phyloP scores from a whole-genome alignment of 2,888 invertebrate species.

The Macrophya alboannulata region DNA sequence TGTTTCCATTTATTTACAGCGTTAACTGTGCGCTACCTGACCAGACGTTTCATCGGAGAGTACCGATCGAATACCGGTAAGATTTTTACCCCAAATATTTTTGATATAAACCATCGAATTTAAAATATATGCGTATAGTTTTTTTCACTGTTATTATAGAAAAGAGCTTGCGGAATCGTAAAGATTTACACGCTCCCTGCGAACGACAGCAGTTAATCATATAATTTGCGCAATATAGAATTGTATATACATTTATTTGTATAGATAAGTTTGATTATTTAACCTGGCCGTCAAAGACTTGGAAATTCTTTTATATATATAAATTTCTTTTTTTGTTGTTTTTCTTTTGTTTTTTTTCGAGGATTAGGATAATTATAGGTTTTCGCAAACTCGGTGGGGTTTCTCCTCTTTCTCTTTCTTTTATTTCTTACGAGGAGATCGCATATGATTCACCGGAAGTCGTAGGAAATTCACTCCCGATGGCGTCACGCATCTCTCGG shows the following conservation, averaged over 20 bases:
- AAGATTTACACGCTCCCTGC: neutral
- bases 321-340: neutral
- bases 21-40: conserved; percentile 89
- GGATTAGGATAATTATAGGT: neutral
- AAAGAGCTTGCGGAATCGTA: neutral
- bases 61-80: conserved; percentile 91
- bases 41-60: conserved; percentile 90
- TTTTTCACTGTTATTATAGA: neutral
- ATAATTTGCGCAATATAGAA: neutral
- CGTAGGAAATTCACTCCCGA: neutral
- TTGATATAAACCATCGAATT: neutral
- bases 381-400: neutral
- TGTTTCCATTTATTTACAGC: conserved; percentile 81
- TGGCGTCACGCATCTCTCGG: conserved; percentile 21
- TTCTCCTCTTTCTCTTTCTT: neutral
- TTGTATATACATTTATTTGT: neutral
- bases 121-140: too few relatives aligned
- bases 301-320: neutral
- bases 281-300: neutral
- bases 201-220: neutral
- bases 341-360: neutral
- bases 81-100: conserved; percentile 65
- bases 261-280: conserved; percentile 16
- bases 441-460: conserved; percentile 40
- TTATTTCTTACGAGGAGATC: neutral